Conservation (phyloP, 2,113 vertebrate genomes). For the Ageneiosus marmoratus region DNA sequence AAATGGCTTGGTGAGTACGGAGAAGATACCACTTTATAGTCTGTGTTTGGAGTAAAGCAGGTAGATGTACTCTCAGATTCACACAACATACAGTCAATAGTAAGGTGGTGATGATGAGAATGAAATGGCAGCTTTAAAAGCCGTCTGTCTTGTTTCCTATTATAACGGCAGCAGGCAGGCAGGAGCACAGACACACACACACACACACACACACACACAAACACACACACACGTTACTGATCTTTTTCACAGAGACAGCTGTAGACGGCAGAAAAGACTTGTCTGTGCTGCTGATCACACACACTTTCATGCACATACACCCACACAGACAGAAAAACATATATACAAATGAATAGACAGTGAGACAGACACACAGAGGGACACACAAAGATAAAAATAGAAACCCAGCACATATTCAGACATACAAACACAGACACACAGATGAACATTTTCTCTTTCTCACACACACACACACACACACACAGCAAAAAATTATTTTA, state of each 20-base stretch:
- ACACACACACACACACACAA: not conserved
- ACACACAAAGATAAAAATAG: too few relatives aligned
- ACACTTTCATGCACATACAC: too few relatives aligned
- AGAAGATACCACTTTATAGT: not conserved
- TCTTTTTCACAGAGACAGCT: not conserved
- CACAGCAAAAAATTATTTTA: too few relatives aligned
- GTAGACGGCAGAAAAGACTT: not conserved
- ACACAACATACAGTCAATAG: not conserved
- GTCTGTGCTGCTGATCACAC: not conserved
- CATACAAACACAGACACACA: too few relatives aligned
- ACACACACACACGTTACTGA: not conserved
- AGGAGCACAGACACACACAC: too few relatives aligned
- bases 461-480: not conserved
- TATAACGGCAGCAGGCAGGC: not conserved
- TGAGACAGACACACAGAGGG: not conserved
- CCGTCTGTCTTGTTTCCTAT: not conserved
- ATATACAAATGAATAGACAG: too few relatives aligned
- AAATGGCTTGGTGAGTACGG: not conserved
- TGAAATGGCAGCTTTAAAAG: not conserved
- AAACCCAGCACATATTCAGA: too few relatives aligned
- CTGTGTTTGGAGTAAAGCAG: not conserved
- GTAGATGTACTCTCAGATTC: not conserved
- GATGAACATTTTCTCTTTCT: not conserved
- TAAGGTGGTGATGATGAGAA: not conserved
- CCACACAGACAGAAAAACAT: not conserved